Evolutionary conservation across 92 coral and sea anemone species (phyloP), one percentile per base, ranked within the genome.

Genomic region (Epizoanthus fatuus): DNA sequence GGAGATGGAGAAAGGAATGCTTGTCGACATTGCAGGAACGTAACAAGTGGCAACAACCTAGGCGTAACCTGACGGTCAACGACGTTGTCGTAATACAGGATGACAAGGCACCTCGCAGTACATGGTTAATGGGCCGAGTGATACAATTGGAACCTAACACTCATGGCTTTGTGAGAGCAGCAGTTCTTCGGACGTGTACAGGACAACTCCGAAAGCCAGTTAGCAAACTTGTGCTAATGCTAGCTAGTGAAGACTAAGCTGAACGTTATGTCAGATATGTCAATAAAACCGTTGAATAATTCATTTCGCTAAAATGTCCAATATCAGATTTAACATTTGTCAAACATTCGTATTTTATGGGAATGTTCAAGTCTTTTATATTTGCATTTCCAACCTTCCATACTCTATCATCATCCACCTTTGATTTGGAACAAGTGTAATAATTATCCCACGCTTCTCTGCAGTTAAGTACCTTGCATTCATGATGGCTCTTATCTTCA

Each of bases 1-100:
- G 80, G 16, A 73, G 91, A 39, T 81, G 91, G 91, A 87, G 77
- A 63, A 87, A 82, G 49, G 91, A 87, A 64, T 87, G 81, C 15
- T 87, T 87, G 55, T 63, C 73, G 39, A 81, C 83, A 44, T 66
- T 87, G 35, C 91, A 87, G 66, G 69, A 81, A 57, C 63, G 63
- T 57, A 13, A 69, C 9, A 79, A 79, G 40, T 79, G 84, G 74
- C 12, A 39, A 8, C 57, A 62, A 3, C 39, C 75, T 8, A 79
- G 60, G 71, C 8, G 84, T 6, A 79, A 79, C 32, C 14, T 79
- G 9, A 44, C 42, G 39, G 74, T 79, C 14, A 75, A 56, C 0
- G 75, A 79, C 15, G 45, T 79, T 7, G 84, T 79, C 62, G 3
- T 79, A 7, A 32, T 78, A 9, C 29, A 57, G 38, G 84, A 78